These are phyloP conservation scores for Naso thynnoides DNA, from an alignment of 2,797 vertebrate genomes.

Conservation along the genomic window DNA sequence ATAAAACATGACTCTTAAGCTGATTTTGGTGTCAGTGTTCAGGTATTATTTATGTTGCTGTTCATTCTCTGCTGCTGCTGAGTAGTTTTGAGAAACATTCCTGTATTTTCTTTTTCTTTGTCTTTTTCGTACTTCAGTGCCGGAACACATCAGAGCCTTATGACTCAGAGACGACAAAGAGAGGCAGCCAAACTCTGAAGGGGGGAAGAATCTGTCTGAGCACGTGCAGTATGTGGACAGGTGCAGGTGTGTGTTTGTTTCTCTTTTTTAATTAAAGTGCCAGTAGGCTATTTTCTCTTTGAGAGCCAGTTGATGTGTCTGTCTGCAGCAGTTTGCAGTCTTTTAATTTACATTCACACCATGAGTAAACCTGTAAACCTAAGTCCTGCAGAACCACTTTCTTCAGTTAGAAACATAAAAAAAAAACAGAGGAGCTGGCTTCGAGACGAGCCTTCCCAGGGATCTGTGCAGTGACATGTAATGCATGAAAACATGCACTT, in stretches of 20 bases:
- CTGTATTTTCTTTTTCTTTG: slow-evolving; percentile 9
- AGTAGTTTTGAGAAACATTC: slow-evolving; percentile 25
- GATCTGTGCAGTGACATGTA: slow-evolving; percentile 71
- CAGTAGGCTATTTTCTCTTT: slow-evolving; percentile 42
- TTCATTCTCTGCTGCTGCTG: slow-evolving; percentile 42
- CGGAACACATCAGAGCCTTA: slow-evolving; percentile 48
- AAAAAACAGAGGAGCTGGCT: slow-evolving; percentile 56
- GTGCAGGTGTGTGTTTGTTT: slow-evolving; percentile 76
- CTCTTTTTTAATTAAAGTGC: slow-evolving; percentile 74
- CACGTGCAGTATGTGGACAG: slow-evolving; percentile 71
- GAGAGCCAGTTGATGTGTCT: slow-evolving; percentile 41
- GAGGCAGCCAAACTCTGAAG: slow-evolving; percentile 53
- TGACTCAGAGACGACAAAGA: slow-evolving; percentile 68
- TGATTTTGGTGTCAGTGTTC: slow-evolving; percentile 37
- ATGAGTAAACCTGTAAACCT: slow-evolving; percentile 60
- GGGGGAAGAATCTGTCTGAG: slow-evolving; percentile 74
- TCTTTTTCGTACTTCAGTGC: background rate
- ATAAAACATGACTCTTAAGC: slow-evolving; percentile 45
- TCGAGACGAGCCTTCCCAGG: slow-evolving; percentile 67
- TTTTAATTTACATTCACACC: slow-evolving; percentile 45
- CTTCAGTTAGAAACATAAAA: slow-evolving; percentile 40
- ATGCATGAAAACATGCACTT: slow-evolving; percentile 74
- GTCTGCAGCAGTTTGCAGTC: slow-evolving; percentile 41
- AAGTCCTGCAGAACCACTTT: slow-evolving; percentile 30
- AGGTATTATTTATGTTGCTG: slow-evolving; percentile 26